phyloP scores from a whole-genome alignment of 2,797 vertebrate species.

The Mionectes olivaceus region DNA sequence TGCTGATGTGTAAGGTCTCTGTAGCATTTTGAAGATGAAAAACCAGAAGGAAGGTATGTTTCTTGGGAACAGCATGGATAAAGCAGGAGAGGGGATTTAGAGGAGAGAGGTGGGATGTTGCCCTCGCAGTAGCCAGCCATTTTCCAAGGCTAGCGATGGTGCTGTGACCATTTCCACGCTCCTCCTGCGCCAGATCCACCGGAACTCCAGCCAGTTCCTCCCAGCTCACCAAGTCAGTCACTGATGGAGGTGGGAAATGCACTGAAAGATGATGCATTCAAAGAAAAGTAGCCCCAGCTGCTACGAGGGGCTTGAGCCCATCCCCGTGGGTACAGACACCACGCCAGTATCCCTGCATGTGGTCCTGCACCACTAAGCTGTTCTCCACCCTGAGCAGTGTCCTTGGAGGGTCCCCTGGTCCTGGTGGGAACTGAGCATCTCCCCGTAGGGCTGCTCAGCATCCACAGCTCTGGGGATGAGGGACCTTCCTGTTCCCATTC shows the following conservation, averaged over 20 bases:
- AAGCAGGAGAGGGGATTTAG: not conserved
- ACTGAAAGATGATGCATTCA: not conserved
- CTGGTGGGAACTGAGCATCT: fast-evolving
- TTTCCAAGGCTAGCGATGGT: not conserved
- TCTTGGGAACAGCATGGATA: fast-evolving
- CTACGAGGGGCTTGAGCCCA: fast-evolving
- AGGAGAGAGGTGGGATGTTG: not conserved
- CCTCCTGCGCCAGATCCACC: not conserved
- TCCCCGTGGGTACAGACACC: fast-evolving
- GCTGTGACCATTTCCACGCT: not conserved
- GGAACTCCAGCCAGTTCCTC: not conserved
- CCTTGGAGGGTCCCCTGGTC: not conserved
- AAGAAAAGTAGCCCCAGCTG: not conserved
- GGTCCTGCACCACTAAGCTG: not conserved
- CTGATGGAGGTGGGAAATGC: fast-evolving
- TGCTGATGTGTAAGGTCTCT: not conserved
- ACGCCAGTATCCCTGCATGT: fast-evolving
- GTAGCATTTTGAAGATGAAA: not conserved
- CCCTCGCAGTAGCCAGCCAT: not conserved
- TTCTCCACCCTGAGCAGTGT: not conserved
- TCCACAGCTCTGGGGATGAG: not conserved
- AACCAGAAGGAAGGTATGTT: not conserved
- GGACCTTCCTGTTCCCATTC: not conserved
- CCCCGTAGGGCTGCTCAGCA: not conserved
- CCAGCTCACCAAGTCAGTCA: not conserved